phyloP scores from a whole-genome alignment of 2,797 vertebrate genomes.

The Typhlichthys subterraneus region DNA sequence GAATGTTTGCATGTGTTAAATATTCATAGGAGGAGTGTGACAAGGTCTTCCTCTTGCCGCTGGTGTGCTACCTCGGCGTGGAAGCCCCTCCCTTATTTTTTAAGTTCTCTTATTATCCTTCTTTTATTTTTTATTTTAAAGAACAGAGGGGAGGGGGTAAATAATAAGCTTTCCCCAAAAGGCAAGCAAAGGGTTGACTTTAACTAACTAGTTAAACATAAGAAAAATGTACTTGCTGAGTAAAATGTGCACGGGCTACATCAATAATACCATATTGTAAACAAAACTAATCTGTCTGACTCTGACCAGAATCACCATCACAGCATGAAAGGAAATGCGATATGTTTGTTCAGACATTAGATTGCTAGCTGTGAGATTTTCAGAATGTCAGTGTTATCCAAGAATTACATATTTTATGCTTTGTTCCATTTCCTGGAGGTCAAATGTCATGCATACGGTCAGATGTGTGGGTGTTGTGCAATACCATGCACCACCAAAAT shows the following conservation, averaged over 20 bases:
- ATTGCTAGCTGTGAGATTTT: conserved; percentile 32
- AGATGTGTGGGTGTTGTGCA: conserved; percentile 5
- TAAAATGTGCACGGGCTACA: conserved; percentile 12
- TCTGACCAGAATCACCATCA: conserved; percentile 33
- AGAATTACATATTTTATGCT: conserved; percentile 29
- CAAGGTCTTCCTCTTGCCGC: too few relatives aligned
- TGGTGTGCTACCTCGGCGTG: too few relatives aligned
- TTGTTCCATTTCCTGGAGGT: conserved; percentile 25
- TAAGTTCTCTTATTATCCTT: too few relatives aligned
- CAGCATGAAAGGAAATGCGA: conserved; percentile 49
- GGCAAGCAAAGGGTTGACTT: too few relatives aligned
- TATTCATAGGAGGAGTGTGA: too few relatives aligned
- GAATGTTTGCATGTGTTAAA: conserved; percentile 22
- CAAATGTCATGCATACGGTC: conserved; percentile 1
- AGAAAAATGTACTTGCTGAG: too few relatives aligned
- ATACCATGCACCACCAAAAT: background rate
- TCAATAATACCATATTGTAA: conserved; percentile 59
- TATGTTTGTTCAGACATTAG: conserved; percentile 31
- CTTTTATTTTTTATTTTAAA: too few relatives aligned
- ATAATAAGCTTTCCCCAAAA: too few relatives aligned
- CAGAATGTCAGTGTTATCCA: conserved; percentile 1
- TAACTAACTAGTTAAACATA: too few relatives aligned
- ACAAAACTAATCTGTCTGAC: conserved; percentile 53
- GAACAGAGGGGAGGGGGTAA: too few relatives aligned
- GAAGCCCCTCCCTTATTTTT: too few relatives aligned